These are phyloP conservation scores for Agrotis segetum DNA, from an alignment of 2,888 invertebrate species.

Conservation along the genomic window DNA sequence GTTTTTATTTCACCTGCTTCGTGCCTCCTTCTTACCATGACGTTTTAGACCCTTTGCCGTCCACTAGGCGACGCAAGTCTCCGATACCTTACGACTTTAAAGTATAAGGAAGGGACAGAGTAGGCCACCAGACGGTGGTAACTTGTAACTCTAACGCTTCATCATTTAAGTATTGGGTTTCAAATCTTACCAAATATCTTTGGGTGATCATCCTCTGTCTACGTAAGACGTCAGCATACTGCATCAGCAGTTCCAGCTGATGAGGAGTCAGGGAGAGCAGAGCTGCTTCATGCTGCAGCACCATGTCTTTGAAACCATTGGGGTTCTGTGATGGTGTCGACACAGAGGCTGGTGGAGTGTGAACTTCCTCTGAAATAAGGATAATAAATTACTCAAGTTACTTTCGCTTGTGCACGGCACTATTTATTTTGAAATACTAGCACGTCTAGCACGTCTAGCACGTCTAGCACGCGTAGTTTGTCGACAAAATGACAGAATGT, in stretches of 20 bases:
- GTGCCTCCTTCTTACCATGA: too few species aligned
- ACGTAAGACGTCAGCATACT: conserved; percentile 77
- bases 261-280: conserved; percentile 76
- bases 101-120: too few species aligned
- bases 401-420: neutral
- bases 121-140: too few species aligned
- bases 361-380: conserved; percentile 14
- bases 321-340: neutral
- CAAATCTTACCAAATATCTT: conserved; percentile 61
- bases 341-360: neutral
- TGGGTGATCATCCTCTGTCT: conserved; percentile 74
- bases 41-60: too few species aligned
- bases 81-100: too few species aligned
- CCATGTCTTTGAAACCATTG: conserved; percentile 73
- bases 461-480: too few species aligned
- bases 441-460: too few species aligned
- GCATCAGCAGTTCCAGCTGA: conserved; percentile 77
- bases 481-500: too few species aligned
- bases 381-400: neutral
- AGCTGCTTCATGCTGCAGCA: conserved; percentile 77
- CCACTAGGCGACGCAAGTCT: too few species aligned
- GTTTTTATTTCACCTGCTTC: too few species aligned
- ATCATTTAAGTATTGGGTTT: neutral
- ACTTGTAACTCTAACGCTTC: neutral
- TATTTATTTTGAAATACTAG: too few species aligned